These are phyloP conservation scores for Molothrus aeneus DNA, from an alignment of 2,797 vertebrate genomes.

Conservation along the genomic window DNA sequence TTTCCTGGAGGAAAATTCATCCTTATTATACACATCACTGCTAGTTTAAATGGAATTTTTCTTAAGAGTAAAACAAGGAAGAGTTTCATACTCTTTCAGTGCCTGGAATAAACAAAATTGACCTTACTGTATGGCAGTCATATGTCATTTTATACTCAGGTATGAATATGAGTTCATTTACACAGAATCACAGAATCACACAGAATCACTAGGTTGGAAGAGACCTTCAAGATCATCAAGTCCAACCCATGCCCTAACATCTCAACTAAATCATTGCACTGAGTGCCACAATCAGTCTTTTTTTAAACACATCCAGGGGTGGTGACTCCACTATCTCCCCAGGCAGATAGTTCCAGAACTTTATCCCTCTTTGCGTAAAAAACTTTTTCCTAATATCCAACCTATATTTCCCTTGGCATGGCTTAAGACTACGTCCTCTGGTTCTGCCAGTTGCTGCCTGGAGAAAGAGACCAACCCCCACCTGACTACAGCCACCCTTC, in stretches of 20 bases:
- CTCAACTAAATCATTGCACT: too few species aligned
- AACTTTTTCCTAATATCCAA: neutral
- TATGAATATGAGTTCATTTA: neutral
- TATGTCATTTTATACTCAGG: neutral
- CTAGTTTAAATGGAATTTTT: neutral
- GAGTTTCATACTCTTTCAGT: neutral
- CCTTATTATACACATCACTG: neutral
- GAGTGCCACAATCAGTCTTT: neutral
- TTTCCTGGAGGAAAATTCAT: neutral
- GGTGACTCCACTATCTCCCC: neutral
- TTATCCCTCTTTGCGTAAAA: neutral
- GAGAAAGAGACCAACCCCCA: neutral
- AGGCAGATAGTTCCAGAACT: accelerated
- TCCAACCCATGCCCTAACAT: too few species aligned
- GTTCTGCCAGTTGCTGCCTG: neutral
- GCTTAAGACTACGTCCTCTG: too few species aligned
- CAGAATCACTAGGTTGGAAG: neutral
- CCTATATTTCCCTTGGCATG: neutral
- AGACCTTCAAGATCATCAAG: neutral
- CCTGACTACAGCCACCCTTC: neutral
- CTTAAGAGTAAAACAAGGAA: neutral
- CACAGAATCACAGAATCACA: too few species aligned
- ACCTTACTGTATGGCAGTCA: neutral
- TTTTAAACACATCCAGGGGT: neutral
- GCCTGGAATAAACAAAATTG: neutral